Evolutionary conservation across 1,140 invertebrate genomes (phyloP).

Genomic region (Drosophila pachea): DNA sequence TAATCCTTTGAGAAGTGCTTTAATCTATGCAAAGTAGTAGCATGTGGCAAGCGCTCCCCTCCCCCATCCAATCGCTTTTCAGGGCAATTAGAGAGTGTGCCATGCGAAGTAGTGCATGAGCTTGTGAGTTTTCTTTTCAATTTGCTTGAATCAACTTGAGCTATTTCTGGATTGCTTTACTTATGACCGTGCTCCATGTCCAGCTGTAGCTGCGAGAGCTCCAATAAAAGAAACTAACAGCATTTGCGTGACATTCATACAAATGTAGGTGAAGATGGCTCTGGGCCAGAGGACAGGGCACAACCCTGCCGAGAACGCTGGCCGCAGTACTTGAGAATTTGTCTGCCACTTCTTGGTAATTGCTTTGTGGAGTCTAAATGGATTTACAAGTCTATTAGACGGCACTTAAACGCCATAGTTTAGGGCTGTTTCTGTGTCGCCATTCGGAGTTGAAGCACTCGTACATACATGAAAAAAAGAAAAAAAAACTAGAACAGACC

Average conservation of each 20-base stretch:
- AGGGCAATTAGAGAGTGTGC: conserved; percentile 39
- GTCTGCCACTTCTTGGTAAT: conserved; percentile 2
- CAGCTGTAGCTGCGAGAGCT: conserved; percentile 40
- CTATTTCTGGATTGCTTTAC: conserved; percentile 24
- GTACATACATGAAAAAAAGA: not conserved
- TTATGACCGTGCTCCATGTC: not conserved
- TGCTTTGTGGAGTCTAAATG: conserved; percentile 8
- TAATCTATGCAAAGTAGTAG: conserved; percentile 2
- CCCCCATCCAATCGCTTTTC: not conserved
- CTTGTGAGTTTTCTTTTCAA: conserved; percentile 47
- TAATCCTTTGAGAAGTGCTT: conserved; percentile 27
- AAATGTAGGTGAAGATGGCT: conserved; percentile 33
- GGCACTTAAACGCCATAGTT: not conserved
- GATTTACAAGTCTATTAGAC: conserved; percentile 10
- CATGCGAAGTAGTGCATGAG: not conserved
- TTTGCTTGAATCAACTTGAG: conserved; percentile 58
- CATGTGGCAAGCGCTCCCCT: not conserved
- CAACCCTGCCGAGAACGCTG: not conserved
- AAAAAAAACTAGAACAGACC: not conserved
- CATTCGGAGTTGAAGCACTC: not conserved
- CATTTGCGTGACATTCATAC: conserved; percentile 69
- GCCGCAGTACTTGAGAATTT: not conserved
- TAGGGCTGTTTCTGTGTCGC: not conserved
- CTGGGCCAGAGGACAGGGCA: not conserved
- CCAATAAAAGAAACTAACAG: conserved; percentile 68